Evolutionary conservation across 1,140 invertebrate genomes (phyloP).

Genomic region (Proctacanthus coquilletti): DNA sequence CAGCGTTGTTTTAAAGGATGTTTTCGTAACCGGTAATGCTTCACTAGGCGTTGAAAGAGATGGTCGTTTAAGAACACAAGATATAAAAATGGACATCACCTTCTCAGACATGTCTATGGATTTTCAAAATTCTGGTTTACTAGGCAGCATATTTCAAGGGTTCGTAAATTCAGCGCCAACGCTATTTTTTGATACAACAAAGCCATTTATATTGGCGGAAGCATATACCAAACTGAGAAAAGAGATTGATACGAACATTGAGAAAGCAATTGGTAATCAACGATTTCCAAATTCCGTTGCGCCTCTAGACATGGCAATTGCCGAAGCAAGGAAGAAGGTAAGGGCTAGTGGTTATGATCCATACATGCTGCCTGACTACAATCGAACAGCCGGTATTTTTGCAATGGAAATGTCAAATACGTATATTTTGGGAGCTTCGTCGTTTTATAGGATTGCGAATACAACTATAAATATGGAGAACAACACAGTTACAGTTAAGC

Average conservation of each 20-base stretch:
- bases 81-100: slow-evolving; percentile 62
- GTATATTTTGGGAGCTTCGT: slow-evolving; percentile 59
- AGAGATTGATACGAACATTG: slow-evolving; percentile 49
- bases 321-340: slow-evolving; percentile 53
- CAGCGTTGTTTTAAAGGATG: slow-evolving; percentile 52
- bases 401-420: slow-evolving; percentile 50
- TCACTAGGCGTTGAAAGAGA: slow-evolving; percentile 50
- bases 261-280: slow-evolving; percentile 46
- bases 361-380: slow-evolving; percentile 50
- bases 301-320: slow-evolving; percentile 64
- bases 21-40: slow-evolving; percentile 47
- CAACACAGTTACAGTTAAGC: slow-evolving; percentile 36
- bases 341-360: slow-evolving; percentile 56
- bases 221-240: slow-evolving; percentile 50
- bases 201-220: slow-evolving; percentile 62
- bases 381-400: slow-evolving; percentile 49
- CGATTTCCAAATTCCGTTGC: slow-evolving; percentile 72
- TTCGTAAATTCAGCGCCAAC: slow-evolving; percentile 62
- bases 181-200: slow-evolving; percentile 72
- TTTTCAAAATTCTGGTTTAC: slow-evolving; percentile 62
- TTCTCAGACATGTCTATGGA: slow-evolving; percentile 63
- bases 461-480: slow-evolving; percentile 56
- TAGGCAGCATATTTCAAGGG: slow-evolving; percentile 57
- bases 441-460: slow-evolving; percentile 66
- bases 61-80: slow-evolving; percentile 56